These are phyloP conservation scores for Drosophila suzukii DNA, from an alignment of 1,140 invertebrate species.

Conservation along the genomic window DNA sequence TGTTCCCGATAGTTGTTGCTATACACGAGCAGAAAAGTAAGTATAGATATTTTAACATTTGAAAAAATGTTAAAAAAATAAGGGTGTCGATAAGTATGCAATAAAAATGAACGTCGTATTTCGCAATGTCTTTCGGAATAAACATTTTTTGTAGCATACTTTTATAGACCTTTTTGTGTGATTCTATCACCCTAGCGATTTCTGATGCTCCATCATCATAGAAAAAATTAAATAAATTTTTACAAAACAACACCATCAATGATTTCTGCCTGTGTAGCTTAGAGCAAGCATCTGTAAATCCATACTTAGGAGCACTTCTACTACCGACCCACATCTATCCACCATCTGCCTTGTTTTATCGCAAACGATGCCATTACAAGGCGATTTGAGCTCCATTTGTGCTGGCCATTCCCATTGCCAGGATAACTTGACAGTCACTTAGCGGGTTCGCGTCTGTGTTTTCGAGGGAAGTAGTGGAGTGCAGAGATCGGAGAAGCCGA, in stretches of 20 bases:
- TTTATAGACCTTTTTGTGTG: neutral
- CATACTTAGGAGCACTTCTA: constrained; percentile 26
- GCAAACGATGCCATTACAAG: constrained; percentile 60
- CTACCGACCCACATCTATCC: neutral
- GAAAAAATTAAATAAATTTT: neutral
- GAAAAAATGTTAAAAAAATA: no score
- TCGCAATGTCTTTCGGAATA: neutral
- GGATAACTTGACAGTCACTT: constrained; percentile 70
- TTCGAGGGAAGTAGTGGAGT: neutral
- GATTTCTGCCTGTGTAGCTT: constrained; percentile 19
- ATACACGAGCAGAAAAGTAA: constrained; percentile 1
- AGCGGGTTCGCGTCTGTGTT: constrained; percentile 34
- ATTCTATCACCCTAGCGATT: neutral
- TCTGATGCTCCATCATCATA: no score
- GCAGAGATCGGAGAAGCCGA: constrained; percentile 9
- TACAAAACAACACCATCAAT: no score
- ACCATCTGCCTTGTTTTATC: constrained; percentile 47
- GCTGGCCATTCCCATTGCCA: constrained; percentile 55
- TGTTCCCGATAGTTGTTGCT: constrained; percentile 12
- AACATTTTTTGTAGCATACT: neutral
- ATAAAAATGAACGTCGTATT: neutral
- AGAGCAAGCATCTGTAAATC: constrained; percentile 29
- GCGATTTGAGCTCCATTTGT: constrained; percentile 68
- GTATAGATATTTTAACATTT: no score
- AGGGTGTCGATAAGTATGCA: neutral